Base-by-base conservation (phyloP, 2,113 vertebrate species). In the Leptodactylus fuscus region DNA sequence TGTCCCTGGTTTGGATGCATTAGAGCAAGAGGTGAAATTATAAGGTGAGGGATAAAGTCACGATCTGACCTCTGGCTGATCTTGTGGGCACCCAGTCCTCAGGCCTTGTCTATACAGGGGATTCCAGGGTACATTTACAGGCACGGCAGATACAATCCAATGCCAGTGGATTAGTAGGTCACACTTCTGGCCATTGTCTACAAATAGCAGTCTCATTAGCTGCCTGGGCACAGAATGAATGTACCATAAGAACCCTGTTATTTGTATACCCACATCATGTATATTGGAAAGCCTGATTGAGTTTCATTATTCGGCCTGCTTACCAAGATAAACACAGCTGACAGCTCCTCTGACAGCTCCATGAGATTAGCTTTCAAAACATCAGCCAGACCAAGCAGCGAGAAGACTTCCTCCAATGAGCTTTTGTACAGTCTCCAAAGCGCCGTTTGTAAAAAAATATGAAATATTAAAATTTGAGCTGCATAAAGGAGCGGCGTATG, bases 291-390 rank as follows among this genome's bases (percentile, higher is more conserved):
- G 32, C 32, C 29, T 78, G 74, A 85, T 79, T 49, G 53, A 24
- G 74, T 65, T 70, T 69, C 22, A 78, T 77, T 85, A 55, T 70
- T 85, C 38, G n/a, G 46, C 46, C 46, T 79, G 75, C 27, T 60
- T 71, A 79, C 75, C 22, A 78, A 85, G 83, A 70, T 80, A 85
- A 83, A 83, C 75, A 80, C 75, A 80, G 77, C 74, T 73, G 67
- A 86, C 84, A 71, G 67, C 24, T 69, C 16, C 48, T 78, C 49
- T 81, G 81, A 85, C 87, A 84, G 86, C 89, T 82, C 87, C 87
- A 87, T 85, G 85, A 88, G 75, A 75, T 82, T 86, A 82, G 79
- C 81, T 82, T 87, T 65, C 80, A 88, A 89, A 83, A 41, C 71
- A 86, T 20, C 46, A 86, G 55, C 22, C 65, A 16, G 60, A 0